Conservation (phyloP, 2,797 vertebrate genomes). For the Sebastes taczanowskii region DNA sequence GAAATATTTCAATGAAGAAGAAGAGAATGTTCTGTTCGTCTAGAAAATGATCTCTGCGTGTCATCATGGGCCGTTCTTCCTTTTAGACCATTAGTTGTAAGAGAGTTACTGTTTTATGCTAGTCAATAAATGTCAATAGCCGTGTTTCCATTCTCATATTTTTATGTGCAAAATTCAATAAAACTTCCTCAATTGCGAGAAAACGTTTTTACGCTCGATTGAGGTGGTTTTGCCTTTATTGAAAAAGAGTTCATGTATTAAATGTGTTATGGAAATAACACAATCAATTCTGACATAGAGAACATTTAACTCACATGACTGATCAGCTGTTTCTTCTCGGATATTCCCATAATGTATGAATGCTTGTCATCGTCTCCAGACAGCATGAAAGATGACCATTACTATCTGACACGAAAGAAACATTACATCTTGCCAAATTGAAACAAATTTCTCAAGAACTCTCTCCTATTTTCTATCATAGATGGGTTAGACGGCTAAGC, state of each 20-base stretch:
- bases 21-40: neutral
- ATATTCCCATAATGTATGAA: no score
- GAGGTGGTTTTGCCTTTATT: neutral
- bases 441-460: no score
- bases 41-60: neutral
- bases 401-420: rapidly evolving
- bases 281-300: neutral
- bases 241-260: neutral
- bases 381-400: neutral
- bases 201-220: neutral
- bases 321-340: neutral
- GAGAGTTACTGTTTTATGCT: neutral
- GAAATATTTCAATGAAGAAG: neutral
- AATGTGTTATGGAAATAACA: neutral
- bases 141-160: neutral
- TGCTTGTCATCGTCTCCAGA: no score
- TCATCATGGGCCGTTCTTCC: neutral
- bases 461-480: no score
- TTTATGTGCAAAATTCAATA: neutral
- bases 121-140: neutral
- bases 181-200: neutral
- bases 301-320: neutral
- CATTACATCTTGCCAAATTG: neutral
- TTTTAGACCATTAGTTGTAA: neutral
- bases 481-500: no score